Conservation (phyloP, 1,140 invertebrate species). For the Globodera ellingtonae region DNA sequence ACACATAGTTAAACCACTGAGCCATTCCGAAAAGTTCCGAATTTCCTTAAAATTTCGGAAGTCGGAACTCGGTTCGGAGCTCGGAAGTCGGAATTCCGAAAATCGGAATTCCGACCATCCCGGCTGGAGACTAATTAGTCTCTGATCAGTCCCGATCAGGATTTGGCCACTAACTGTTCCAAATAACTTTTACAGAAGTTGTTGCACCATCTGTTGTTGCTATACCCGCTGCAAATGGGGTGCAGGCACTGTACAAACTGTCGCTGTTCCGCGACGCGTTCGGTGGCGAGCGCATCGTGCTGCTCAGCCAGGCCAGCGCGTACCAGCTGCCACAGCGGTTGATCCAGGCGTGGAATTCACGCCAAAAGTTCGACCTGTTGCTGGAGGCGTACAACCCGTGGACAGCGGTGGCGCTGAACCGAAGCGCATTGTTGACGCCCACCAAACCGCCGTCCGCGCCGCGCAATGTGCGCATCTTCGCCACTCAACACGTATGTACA, state of each 20-base stretch:
- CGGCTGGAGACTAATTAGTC: too few species aligned
- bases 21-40: too few species aligned
- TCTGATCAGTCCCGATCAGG: too few species aligned
- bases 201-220: neutral
- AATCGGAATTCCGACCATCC: too few species aligned
- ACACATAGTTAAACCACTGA: too few species aligned
- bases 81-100: too few species aligned
- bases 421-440: conserved; percentile 57
- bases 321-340: conserved; percentile 48
- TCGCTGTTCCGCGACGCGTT: conserved; percentile 57
- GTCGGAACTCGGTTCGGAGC: too few species aligned
- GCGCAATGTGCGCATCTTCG: conserved; percentile 52
- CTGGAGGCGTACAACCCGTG: conserved; percentile 58
- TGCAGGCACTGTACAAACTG: conserved; percentile 37
- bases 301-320: conserved; percentile 35
- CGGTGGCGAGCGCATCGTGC: conserved; percentile 51
- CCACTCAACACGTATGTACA: conserved; percentile 57
- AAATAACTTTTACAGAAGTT: too few species aligned
- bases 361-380: conserved; percentile 57
- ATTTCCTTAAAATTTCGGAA: too few species aligned
- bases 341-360: conserved; percentile 54
- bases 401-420: conserved; percentile 49
- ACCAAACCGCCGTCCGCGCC: conserved; percentile 59
- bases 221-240: neutral
- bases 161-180: too few species aligned